phyloP scores from a whole-genome alignment of 2,113 vertebrate genomes.

The Hemiscyllium ocellatum region DNA sequence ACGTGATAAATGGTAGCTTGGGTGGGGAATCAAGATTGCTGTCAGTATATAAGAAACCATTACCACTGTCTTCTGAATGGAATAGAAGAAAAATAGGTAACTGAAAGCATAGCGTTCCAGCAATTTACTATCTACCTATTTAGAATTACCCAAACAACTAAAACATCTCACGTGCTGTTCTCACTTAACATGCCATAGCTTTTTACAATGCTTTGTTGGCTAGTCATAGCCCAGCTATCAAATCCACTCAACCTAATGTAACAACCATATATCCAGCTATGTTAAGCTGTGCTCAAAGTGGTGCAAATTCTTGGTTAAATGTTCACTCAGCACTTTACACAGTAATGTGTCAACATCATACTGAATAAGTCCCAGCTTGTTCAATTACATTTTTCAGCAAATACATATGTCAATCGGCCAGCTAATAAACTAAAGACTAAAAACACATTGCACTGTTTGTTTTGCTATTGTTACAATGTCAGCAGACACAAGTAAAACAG shows the following conservation, averaged over 20 bases:
- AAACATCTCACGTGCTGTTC: neutral
- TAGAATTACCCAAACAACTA: neutral
- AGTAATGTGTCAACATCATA: conserved; percentile 35
- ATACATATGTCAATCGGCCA: conserved; percentile 36
- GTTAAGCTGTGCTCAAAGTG: conserved; percentile 15
- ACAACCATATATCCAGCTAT: neutral
- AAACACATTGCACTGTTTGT: conserved; percentile 37
- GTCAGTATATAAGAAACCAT: neutral
- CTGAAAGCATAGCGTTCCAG: neutral
- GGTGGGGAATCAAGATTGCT: neutral
- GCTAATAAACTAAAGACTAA: conserved; percentile 38
- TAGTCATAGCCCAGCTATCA: neutral
- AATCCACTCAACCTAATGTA: neutral
- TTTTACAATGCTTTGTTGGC: conserved; percentile 22
- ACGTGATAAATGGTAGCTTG: neutral
- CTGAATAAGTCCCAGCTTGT: conserved; percentile 33
- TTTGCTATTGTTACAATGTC: conserved; percentile 35
- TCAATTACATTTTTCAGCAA: conserved; percentile 39
- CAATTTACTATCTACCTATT: neutral
- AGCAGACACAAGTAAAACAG: conserved; percentile 38
- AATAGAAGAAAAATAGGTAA: neutral
- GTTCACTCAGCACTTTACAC: conserved; percentile 35
- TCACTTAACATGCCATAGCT: neutral
- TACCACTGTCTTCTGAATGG: neutral
- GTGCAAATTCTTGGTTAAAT: conserved; percentile 36